These are phyloP conservation scores for Tachystola acroxantha DNA, from an alignment of 2,888 invertebrate species.

Conservation along the genomic window DNA sequence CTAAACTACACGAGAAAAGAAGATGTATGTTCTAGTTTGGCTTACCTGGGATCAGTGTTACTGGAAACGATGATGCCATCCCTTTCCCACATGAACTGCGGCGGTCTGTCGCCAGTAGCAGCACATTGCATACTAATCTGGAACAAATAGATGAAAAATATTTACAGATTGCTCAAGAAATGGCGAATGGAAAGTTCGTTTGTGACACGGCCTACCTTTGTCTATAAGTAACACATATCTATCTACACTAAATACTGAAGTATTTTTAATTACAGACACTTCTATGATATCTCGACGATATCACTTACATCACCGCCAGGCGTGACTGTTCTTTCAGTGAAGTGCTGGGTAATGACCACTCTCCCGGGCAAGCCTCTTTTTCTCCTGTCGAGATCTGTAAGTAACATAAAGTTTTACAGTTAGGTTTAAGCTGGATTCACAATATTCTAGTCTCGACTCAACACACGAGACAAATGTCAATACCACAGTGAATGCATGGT, in stretches of 20 bases:
- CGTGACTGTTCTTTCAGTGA: conserved; percentile 72
- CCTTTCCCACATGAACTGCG: conserved; percentile 66
- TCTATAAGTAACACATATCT: too few relatives aligned
- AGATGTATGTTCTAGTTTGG: too few relatives aligned
- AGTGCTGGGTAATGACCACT: conserved; percentile 64
- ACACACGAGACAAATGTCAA: too few relatives aligned
- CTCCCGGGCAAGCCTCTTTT: conserved; percentile 46
- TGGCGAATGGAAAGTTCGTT: too few relatives aligned
- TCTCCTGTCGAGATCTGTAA: conserved; percentile 50
- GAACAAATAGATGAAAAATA: too few relatives aligned
- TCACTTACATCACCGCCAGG: conserved; percentile 75
- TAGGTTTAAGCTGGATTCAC: neutral
- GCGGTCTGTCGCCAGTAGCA: conserved; percentile 57
- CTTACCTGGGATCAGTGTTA: conserved; percentile 67
- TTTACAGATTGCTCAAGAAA: too few relatives aligned
- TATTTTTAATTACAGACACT: too few relatives aligned
- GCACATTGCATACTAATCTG: conserved; percentile 71
- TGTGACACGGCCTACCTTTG: too few relatives aligned
- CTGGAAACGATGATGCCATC: conserved; percentile 59
- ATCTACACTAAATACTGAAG: too few relatives aligned
- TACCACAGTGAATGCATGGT: too few relatives aligned
- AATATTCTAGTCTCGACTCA: neutral
- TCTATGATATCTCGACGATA: too few relatives aligned
- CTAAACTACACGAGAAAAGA: too few relatives aligned
- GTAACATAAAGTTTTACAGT: neutral